Evolutionary conservation across 2,113 vertebrate species (phyloP).

Genomic region (Ivindomyrus marchei): DNA sequence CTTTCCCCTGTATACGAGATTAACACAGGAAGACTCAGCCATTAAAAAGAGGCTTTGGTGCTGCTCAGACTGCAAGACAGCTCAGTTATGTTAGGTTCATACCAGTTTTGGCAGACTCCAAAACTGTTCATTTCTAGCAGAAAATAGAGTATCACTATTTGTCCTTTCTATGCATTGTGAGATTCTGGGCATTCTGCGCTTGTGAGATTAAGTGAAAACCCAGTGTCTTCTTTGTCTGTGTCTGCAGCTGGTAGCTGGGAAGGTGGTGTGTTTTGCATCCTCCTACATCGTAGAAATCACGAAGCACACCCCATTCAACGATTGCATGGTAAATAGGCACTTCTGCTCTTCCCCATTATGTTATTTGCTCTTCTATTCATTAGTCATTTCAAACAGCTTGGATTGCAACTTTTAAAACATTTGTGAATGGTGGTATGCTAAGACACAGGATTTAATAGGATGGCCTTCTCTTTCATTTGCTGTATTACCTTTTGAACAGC

Average conservation of each 20-base stretch:
- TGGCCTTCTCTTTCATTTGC: neutral
- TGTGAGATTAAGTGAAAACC: neutral
- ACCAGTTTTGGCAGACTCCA: neutral
- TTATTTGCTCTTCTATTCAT: neutral
- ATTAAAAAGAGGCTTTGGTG: neutral
- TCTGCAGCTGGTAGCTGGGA: neutral
- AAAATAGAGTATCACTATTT: neutral
- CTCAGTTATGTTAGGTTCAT: neutral
- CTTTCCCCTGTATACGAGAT: neutral
- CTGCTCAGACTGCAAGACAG: neutral
- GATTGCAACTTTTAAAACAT: neutral
- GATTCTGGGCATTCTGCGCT: neutral
- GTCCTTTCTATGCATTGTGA: neutral
- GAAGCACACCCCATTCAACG: neutral
- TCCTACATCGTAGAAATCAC: neutral
- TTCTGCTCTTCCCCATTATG: neutral
- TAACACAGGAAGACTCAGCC: neutral
- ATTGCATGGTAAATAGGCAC: neutral
- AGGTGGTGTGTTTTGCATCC: neutral
- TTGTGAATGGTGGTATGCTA: neutral
- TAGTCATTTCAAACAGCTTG: neutral
- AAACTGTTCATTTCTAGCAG: neutral
- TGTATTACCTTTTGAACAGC: neutral
- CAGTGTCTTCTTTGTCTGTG: neutral
- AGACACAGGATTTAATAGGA: neutral